Base-by-base conservation (phyloP, 1,140 invertebrate species). In the Eumeta japonica region DNA sequence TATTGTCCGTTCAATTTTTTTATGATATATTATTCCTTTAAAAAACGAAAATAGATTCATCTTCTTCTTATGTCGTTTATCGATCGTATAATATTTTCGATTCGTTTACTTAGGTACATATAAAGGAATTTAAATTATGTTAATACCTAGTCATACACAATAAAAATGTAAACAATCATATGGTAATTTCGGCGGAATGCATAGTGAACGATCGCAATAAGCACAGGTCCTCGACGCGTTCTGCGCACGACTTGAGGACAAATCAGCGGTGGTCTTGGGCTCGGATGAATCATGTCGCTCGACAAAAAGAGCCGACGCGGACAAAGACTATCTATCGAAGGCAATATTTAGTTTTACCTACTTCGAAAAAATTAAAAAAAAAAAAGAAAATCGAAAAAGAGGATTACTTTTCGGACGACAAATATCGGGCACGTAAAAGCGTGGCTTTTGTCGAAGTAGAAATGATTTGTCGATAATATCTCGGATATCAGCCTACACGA, bases 201-300 rank as follows among this genome's bases (percentile, higher is more conserved):
- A n/a, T n/a, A 24, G n/a, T 7, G 5, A 24, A 24, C 20, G n/a
- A 24, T 24, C 20, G n/a, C 20, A 24, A n/a, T 7, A 7, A 24
- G 20, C n/a, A 24, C n/a, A 24, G 5, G 5, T 24, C n/a, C n/a
- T 24, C n/a, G 20, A 7, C n/a, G n/a, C 5, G 20, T 7, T 24
- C 31, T 42, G 43, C 46, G 37, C 38, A 37, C 46, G 47, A 50
- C 47, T 44, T 44, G 47, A 44, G 46, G 37, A 43, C 35, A 45
- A 19, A 44, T 44, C 14, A 17, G 15, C 28, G 18, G 10, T 15
- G 42, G 10, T 16, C 30, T 46, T 24, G n/a, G 5, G n/a, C n/a
- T 24, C 5, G 20, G 5, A 24, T 24, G 47, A 46, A 46, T 49
- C 43, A 49, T 31, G 39, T 40, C 14, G 38, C 41, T 2, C 7